phyloP scores from a whole-genome alignment of 1,140 invertebrate species.

The Gonioctena quinquepunctata region DNA sequence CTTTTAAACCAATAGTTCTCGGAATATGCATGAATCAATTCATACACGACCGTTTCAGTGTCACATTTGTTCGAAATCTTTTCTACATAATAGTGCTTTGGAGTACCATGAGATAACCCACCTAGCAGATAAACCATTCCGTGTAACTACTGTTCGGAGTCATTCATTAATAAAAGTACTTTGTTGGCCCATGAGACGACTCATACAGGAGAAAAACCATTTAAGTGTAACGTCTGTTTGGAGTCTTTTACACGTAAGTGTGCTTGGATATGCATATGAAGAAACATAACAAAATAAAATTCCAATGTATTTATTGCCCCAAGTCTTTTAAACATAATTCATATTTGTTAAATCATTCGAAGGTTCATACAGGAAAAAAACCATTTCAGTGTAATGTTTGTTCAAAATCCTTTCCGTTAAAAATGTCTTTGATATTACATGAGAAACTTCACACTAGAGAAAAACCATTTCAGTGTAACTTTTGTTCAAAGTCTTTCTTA shows the following conservation, averaged over 20 bases:
- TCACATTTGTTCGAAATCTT: not conserved
- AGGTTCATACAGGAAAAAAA: not conserved
- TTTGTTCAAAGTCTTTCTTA: too few relatives aligned
- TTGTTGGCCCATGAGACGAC: conserved; percentile 46
- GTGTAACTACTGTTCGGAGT: conserved; percentile 26
- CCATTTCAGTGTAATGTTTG: not conserved
- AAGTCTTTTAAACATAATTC: not conserved
- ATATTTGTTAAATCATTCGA: not conserved
- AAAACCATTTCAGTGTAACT: not conserved
- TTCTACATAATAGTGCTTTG: conserved; percentile 8
- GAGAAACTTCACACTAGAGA: too few relatives aligned
- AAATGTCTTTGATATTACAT: not conserved
- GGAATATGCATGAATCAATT: not conserved
- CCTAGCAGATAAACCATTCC: conserved; percentile 46
- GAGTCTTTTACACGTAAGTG: conserved; percentile 54
- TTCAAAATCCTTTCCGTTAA: not conserved
- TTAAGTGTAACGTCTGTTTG: conserved; percentile 68
- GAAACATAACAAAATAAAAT: not conserved
- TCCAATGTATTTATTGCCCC: not conserved
- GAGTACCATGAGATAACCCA: conserved; percentile 49
- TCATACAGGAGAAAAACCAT: conserved; percentile 72
- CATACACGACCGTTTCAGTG: conserved; percentile 1
- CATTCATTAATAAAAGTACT: conserved; percentile 46
- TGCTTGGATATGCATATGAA: not conserved
- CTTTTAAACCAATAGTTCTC: not conserved